These are phyloP conservation scores for Bothrops alternatus DNA, from an alignment of 2,797 vertebrate species.

Conservation along the genomic window DNA sequence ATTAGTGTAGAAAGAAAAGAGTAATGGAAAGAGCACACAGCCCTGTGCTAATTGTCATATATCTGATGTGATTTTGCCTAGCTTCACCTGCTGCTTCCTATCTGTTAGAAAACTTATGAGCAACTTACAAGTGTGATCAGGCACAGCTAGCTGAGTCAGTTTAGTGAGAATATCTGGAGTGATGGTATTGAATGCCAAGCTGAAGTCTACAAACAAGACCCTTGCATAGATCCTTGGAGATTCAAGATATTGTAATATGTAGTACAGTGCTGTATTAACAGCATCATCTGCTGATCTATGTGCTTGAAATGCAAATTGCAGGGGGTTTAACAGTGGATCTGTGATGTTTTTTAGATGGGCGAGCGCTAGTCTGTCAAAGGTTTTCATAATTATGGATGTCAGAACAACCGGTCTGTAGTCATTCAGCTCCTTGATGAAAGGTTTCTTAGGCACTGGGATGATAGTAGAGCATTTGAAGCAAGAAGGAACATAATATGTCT, in stretches of 20 bases:
- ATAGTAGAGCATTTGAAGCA: background rate
- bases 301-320: background rate
- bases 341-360: background rate
- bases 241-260: background rate
- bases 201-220: background rate
- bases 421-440: background rate
- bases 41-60: background rate
- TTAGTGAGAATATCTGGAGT: background rate
- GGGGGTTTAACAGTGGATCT: background rate
- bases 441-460: background rate
- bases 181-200: background rate
- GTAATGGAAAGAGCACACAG: background rate
- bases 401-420: background rate
- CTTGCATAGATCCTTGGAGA: background rate
- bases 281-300: background rate
- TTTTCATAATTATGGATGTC: background rate
- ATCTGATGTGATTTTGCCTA: background rate
- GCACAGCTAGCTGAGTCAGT: background rate
- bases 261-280: background rate
- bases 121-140: background rate
- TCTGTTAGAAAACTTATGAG: background rate
- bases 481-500: background rate
- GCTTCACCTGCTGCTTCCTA: background rate
- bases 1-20: background rate
- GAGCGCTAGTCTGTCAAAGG: background rate